Evolutionary conservation across 2,888 invertebrate species (phyloP).

Genomic region (Automeris io): DNA sequence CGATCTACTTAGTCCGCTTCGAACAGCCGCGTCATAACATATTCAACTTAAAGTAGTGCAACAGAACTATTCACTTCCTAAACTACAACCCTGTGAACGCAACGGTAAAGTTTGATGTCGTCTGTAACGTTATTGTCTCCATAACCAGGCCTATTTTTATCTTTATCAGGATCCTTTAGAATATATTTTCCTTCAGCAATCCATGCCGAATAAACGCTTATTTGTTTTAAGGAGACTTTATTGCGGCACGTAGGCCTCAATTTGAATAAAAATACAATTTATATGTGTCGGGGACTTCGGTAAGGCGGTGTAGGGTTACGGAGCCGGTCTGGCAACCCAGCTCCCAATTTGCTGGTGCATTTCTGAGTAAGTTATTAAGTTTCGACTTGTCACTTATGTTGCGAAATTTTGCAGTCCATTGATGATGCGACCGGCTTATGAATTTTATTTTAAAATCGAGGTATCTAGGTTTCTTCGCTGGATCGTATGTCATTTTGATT

Average conservation of each 20-base stretch:
- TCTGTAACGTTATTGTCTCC: conserved; percentile 28
- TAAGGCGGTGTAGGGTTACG: conserved; percentile 68
- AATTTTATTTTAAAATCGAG: conserved; percentile 28
- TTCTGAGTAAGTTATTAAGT: conserved; percentile 77
- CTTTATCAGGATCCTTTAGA: conserved; percentile 34
- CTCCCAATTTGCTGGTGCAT: conserved; percentile 74
- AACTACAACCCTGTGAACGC: conserved; percentile 63
- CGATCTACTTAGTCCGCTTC: conserved; percentile 34
- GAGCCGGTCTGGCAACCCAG: conserved; percentile 61
- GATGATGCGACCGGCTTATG: conserved; percentile 26
- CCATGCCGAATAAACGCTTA: conserved; percentile 43
- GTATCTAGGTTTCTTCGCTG: conserved; percentile 25
- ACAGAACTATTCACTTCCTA: conserved; percentile 41
- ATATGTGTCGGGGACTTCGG: conserved; percentile 70
- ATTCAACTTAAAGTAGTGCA: conserved; percentile 43
- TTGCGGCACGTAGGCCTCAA: conserved; percentile 66
- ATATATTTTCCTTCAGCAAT: conserved; percentile 33
- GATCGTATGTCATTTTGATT: conserved; percentile 9
- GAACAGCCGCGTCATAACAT: conserved; percentile 33
- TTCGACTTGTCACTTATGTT: conserved; percentile 73
- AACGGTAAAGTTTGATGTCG: conserved; percentile 56
- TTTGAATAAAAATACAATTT: conserved; percentile 77
- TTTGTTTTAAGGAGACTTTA: conserved; percentile 72
- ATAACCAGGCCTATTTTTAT: conserved; percentile 23
- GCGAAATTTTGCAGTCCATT: conserved; percentile 68